Evolutionary conservation across 2,797 vertebrate species (phyloP).

Genomic region (Chaetodon trifasciatus): DNA sequence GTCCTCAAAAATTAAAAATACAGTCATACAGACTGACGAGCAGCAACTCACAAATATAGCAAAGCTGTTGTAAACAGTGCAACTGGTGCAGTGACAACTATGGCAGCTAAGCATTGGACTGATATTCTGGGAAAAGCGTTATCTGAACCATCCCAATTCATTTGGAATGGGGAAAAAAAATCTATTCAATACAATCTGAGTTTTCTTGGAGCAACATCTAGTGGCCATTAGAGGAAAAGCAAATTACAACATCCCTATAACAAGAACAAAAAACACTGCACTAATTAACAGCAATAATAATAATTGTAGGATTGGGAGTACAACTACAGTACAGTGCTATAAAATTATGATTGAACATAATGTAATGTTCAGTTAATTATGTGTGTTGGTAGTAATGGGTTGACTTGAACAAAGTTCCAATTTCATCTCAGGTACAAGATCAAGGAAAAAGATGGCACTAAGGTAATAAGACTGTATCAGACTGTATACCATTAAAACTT

Average conservation of each 20-base stretch:
- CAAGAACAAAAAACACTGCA: background rate
- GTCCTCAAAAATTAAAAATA: background rate
- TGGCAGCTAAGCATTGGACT: background rate
- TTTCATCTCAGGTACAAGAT: too few relatives aligned
- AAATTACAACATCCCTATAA: background rate
- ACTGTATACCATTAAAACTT: too few relatives aligned
- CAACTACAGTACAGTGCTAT: background rate
- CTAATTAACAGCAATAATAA: background rate
- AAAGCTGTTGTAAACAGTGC: background rate
- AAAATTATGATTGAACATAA: background rate
- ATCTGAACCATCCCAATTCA: background rate
- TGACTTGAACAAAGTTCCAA: too few relatives aligned
- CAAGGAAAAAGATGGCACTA: too few relatives aligned
- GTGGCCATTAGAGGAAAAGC: background rate
- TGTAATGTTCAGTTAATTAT: too few relatives aligned
- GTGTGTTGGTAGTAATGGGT: too few relatives aligned
- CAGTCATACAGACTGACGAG: background rate
- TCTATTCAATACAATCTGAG: background rate
- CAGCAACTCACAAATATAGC: background rate
- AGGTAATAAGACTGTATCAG: too few relatives aligned
- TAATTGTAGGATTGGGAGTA: rapidly evolving
- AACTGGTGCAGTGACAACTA: background rate
- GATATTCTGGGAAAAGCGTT: background rate
- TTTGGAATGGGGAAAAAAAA: background rate
- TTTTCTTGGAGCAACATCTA: background rate